Base-by-base conservation (phyloP, 2,888 invertebrate species). In the Zele albiditarsus region DNA sequence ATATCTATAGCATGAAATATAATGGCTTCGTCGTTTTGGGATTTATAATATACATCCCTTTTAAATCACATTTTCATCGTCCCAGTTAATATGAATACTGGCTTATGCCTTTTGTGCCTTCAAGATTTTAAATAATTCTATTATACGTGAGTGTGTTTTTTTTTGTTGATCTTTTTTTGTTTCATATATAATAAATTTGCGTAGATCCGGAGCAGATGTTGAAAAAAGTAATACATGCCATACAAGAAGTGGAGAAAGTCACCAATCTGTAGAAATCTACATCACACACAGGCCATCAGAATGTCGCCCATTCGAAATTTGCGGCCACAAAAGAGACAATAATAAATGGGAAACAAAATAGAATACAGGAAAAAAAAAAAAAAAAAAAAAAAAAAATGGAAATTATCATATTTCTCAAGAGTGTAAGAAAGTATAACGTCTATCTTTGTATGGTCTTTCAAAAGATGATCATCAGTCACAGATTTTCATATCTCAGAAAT, bases 241-340 rank as follows among this genome's bases (percentile, higher is more conserved):
- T 53, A 53, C 53, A 53, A 53, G 53, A 53, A 53, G 38, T 53
- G 53, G 71, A 71, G 71, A 71, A 71, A 71, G 71, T 71, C 62
- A 49, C 63, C 46, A 71, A 71, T 62, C 49, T 62, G 62, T 62
- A 60, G 70, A 71, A 60, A 60, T 60, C 60, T 60, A 60, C 53
- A 27, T 33, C n/a, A 38, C 23, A 38, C 25, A 63, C 33, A 33
- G 8, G 23, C 31, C 31, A 38, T 63, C 63, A 20, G 31, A 16
- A 23, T 63, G 63, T 63, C 20, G 12, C 14, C 23, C 31, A 63
- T 62, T 71, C 42, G 70, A 71, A 71, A 71, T 62, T 71, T 38
- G 27, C 25, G 27, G 66, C 23, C 58, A 42, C 60, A 60, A 28
- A 60, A 58, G 20, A 8, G 57, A 27, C 57, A 58, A 58, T 6